Conservation (phyloP, 1,140 invertebrate genomes). For the Thrips palmi region DNA sequence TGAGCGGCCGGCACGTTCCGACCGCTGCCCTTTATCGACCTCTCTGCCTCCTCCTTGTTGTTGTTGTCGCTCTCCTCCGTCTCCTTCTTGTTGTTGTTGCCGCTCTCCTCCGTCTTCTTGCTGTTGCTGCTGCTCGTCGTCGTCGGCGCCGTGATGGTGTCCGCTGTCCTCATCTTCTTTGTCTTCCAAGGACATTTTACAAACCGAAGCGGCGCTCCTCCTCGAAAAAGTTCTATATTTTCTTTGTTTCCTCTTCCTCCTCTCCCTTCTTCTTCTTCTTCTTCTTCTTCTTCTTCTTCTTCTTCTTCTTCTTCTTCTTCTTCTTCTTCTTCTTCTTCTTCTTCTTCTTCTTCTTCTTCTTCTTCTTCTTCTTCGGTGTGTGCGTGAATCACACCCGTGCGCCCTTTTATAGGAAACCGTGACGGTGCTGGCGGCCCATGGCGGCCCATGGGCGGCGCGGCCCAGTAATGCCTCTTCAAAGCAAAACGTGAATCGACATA, state of each 20-base stretch:
- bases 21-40: too few relatives aligned
- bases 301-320: slow-evolving; percentile 8
- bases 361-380: slow-evolving; percentile 15
- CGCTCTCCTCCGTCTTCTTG: too few relatives aligned
- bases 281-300: neutral
- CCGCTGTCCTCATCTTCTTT: slow-evolving; percentile 11
- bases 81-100: too few relatives aligned
- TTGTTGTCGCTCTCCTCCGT: too few relatives aligned
- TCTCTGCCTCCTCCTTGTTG: too few relatives aligned
- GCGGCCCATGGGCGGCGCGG: slow-evolving; percentile 17
- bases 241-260: slow-evolving; percentile 5
- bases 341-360: neutral
- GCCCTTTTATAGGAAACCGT: slow-evolving; percentile 14
- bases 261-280: neutral
- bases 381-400: slow-evolving; percentile 17
- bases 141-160: too few relatives aligned
- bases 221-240: neutral
- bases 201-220: too few relatives aligned
- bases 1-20: too few relatives aligned
- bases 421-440: slow-evolving; percentile 19
- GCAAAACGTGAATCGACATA: neutral
- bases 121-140: too few relatives aligned
- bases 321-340: slow-evolving; percentile 7
- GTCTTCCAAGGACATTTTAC: too few relatives aligned
- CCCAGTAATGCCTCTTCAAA: neutral